Evolutionary conservation across 2,797 vertebrate genomes (phyloP).

Genomic region (Sebastes flavidus): DNA sequence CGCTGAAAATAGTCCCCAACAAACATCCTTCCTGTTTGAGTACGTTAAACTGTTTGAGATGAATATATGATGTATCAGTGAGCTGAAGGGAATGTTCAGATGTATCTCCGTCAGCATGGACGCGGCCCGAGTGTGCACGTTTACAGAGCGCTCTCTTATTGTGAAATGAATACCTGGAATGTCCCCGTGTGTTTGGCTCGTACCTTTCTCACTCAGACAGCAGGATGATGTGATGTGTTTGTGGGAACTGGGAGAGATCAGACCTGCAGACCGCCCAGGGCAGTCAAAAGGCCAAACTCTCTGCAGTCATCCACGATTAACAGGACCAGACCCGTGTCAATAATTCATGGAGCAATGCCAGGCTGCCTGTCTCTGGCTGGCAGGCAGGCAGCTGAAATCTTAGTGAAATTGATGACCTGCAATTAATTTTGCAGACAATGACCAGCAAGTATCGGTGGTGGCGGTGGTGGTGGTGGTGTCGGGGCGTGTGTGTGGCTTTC

Average conservation of each 20-base stretch:
- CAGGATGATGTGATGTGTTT: conserved; percentile 10
- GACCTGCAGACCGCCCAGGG: background rate
- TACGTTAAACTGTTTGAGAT: background rate
- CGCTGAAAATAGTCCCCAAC: background rate
- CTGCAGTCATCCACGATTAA: conserved; percentile 68
- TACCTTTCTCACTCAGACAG: background rate
- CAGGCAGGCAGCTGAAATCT: conserved; percentile 70
- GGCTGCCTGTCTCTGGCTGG: conserved; percentile 49
- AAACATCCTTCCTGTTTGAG: background rate
- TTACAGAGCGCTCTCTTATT: background rate
- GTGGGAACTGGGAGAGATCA: background rate
- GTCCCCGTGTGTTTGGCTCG: conserved; percentile 3
- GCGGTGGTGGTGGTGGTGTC: background rate
- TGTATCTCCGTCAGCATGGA: background rate
- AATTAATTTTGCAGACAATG: conserved; percentile 69
- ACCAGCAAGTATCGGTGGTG: conserved; percentile 55
- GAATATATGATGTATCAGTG: no score
- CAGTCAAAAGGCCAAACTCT: conserved; percentile 18
- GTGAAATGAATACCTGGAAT: conserved; percentile 13
- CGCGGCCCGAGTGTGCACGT: background rate
- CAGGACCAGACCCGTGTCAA: conserved; percentile 74
- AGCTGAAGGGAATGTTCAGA: background rate
- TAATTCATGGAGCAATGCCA: conserved; percentile 74
- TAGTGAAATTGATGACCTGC: conserved; percentile 64
- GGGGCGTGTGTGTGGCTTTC: background rate